Percentiles rank a stretch among this genome's conserved stretches.
phyloP scores from a whole-genome alignment of 2,888 invertebrate species.

The Drosophila monieri region DNA sequence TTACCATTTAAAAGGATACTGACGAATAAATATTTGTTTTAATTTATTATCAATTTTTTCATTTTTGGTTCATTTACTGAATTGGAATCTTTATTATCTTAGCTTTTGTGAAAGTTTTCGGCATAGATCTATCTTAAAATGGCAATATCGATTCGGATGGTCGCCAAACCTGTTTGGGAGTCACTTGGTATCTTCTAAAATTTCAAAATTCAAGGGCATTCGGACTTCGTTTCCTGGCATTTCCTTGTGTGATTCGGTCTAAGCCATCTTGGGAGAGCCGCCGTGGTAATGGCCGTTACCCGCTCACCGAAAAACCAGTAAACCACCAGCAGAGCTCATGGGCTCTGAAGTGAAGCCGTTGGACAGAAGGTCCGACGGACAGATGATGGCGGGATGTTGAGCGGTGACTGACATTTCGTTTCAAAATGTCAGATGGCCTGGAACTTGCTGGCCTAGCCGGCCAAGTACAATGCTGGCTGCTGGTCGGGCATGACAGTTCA shows the following conservation, averaged over 20 bases:
- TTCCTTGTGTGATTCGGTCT: slow-evolving; percentile 17
- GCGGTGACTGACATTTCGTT: slow-evolving; percentile 75
- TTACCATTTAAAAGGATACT: not conserved
- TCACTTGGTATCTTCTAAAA: not conserved
- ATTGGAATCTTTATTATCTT: not conserved
- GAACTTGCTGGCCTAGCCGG: slow-evolving; percentile 31
- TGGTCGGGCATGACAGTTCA: slow-evolving; percentile 71
- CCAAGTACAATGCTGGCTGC: slow-evolving; percentile 15
- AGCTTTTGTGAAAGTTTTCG: not conserved
- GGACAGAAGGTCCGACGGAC: slow-evolving; percentile 26
- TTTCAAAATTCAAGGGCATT: slow-evolving; percentile 18
- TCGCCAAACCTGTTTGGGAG: not conserved
- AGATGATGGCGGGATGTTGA: slow-evolving; percentile 56
- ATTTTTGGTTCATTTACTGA: not conserved
- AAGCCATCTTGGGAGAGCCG: slow-evolving; percentile 41
- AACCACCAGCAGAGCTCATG: slow-evolving; percentile 45
- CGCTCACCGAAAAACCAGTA: slow-evolving; percentile 28
- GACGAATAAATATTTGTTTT: not conserved
- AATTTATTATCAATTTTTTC: not conserved
- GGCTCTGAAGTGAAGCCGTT: slow-evolving; percentile 48
- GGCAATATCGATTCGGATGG: not conserved
- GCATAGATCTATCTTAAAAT: not conserved
- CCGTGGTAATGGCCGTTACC: slow-evolving; percentile 43
- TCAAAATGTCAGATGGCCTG: slow-evolving; percentile 74
- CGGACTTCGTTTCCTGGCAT: slow-evolving; percentile 2